A percentile compares a stretch with the other conserved stretches of the same genome.
phyloP scores from a whole-genome alignment of 1,140 invertebrate genomes.

The Drosophila subpulchrella region DNA sequence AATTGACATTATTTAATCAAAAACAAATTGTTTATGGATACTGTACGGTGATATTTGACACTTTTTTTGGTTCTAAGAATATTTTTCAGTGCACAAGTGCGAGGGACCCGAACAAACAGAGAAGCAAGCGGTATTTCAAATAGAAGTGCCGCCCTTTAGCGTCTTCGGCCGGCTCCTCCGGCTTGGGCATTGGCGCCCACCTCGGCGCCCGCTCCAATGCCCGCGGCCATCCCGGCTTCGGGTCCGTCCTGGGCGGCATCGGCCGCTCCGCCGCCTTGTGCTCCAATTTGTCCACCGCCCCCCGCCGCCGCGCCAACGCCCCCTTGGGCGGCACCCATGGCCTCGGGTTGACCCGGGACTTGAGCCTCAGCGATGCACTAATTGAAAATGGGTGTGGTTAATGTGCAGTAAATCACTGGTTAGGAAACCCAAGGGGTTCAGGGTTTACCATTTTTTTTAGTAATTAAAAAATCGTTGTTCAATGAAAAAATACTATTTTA shows the following conservation, averaged over 20 bases:
- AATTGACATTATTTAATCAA: not conserved
- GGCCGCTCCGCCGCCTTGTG: slow-evolving; percentile 19
- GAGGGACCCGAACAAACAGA: slow-evolving; percentile 17
- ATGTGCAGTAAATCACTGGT: not conserved
- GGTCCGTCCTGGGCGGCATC: slow-evolving; percentile 36
- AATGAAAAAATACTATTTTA: no score
- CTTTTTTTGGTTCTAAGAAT: not conserved
- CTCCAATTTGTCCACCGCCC: slow-evolving; percentile 25
- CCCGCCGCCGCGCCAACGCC: slow-evolving; percentile 25
- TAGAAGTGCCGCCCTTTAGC: slow-evolving; percentile 25
- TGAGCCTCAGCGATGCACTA: slow-evolving; percentile 43
- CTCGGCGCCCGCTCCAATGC: slow-evolving; percentile 29
- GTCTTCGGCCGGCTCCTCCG: slow-evolving; percentile 18
- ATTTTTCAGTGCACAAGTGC: slow-evolving; percentile 15
- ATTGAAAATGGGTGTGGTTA: not conserved
- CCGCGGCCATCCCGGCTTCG: slow-evolving; percentile 23
- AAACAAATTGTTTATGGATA: not conserved
- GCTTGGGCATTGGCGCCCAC: slow-evolving; percentile 20
- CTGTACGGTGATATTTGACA: no score
- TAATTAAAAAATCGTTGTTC: no score
- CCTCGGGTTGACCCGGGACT: slow-evolving; percentile 12
- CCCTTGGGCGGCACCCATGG: slow-evolving; percentile 38
- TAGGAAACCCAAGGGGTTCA: not conserved
- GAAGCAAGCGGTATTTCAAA: slow-evolving; percentile 25
- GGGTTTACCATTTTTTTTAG: not conserved